phyloP scores from a whole-genome alignment of 1,140 invertebrate genomes.

The Trinorchestia longiramus region DNA sequence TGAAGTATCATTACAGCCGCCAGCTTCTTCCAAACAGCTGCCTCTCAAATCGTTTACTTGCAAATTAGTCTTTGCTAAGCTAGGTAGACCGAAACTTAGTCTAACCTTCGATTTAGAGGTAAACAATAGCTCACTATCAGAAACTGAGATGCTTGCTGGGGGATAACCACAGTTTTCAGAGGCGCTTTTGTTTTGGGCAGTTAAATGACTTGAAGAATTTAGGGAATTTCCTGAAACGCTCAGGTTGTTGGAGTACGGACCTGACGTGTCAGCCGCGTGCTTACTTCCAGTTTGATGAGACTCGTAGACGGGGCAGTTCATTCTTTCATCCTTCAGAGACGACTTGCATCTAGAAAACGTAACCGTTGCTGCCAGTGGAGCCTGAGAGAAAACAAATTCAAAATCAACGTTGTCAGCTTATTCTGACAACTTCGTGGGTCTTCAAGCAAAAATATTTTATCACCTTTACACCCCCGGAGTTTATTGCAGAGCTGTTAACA shows the following conservation, averaged over 20 bases:
- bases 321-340: not conserved
- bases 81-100: not conserved
- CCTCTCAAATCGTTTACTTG: constrained; percentile 34
- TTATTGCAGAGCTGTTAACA: too few species aligned
- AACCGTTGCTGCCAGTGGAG: not conserved
- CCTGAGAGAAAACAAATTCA: not conserved
- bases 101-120: not conserved
- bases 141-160: too few species aligned
- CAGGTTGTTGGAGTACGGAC: not conserved
- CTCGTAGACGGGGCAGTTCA: not conserved
- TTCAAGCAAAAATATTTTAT: too few species aligned
- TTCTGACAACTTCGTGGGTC: too few species aligned
- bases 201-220: not conserved
- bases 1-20: not conserved
- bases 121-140: not conserved
- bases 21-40: not conserved
- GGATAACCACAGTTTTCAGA: too few species aligned
- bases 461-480: too few species aligned
- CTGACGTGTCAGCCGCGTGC: not conserved
- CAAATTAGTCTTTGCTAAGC: not conserved
- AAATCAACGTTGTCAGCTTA: too few species aligned
- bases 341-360: not conserved
- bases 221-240: not conserved
- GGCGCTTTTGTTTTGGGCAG: too few species aligned
- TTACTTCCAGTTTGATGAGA: not conserved